Conservation (phyloP, 2,113 vertebrate genomes). For the Grantiella picta region DNA sequence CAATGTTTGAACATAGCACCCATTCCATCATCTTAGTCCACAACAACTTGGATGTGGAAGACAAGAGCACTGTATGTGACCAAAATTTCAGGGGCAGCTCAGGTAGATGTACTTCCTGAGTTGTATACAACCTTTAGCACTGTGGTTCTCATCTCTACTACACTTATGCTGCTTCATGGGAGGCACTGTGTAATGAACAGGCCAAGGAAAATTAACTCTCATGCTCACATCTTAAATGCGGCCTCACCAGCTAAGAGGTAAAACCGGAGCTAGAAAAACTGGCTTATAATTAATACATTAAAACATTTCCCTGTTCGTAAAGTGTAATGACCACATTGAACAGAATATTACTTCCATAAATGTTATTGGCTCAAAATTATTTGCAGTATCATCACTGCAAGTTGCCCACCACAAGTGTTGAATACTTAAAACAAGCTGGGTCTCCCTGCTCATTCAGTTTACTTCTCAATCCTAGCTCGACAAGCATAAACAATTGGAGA, state of each 20-base stretch:
- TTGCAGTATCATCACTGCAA: background rate
- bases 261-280: background rate
- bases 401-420: background rate
- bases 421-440: background rate
- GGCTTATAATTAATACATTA: background rate
- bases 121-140: background rate
- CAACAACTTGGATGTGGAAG: background rate
- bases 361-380: background rate
- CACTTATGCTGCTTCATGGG: fast-evolving
- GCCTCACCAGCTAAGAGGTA: background rate
- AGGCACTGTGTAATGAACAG: fast-evolving
- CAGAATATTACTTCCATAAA: background rate
- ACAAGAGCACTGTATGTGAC: background rate
- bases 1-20: background rate
- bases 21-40: background rate
- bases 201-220: background rate
- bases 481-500: background rate
- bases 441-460: background rate
- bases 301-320: background rate
- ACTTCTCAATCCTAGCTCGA: background rate
- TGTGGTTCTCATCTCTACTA: background rate
- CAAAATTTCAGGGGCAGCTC: background rate
- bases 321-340: background rate
- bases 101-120: background rate
- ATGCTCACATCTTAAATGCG: background rate